A percentile compares a stretch with the other conserved stretches of the same genome.
These are phyloP conservation scores for Mobula hypostoma DNA, from an alignment of 2,113 vertebrate genomes.

Conservation along the genomic window DNA sequence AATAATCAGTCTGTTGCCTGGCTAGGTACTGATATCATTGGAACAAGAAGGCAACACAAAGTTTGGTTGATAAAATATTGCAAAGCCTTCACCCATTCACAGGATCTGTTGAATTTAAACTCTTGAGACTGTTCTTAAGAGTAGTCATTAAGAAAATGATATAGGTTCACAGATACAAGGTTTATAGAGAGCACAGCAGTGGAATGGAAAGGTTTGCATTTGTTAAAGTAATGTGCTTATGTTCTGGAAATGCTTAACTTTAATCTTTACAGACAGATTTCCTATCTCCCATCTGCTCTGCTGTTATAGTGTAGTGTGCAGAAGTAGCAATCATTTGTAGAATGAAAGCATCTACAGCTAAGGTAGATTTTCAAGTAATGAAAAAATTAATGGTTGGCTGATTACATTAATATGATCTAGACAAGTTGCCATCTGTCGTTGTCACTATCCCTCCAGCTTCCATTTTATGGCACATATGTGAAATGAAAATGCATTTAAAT, in stretches of 20 bases:
- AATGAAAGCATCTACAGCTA: background rate
- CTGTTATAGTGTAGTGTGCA: background rate
- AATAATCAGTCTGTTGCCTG: too few relatives aligned
- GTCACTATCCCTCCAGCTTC: background rate
- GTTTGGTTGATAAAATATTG: too few relatives aligned
- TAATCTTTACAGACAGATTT: constrained; percentile 17
- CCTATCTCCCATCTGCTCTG: background rate
- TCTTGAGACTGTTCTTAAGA: background rate
- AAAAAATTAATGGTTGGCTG: constrained; percentile 17
- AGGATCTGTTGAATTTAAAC: too few relatives aligned
- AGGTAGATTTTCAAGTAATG: constrained; percentile 23
- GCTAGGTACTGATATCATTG: too few relatives aligned
- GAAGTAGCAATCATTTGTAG: constrained; percentile 2
- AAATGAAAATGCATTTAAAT: background rate
- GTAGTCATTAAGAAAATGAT: background rate
- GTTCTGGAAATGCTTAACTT: constrained; percentile 10
- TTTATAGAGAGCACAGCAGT: background rate
- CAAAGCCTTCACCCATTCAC: too few relatives aligned
- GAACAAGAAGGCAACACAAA: too few relatives aligned
- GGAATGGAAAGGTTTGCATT: constrained; percentile 10
- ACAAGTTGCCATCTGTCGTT: constrained; percentile 16
- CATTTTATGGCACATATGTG: background rate
- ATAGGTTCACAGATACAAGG: background rate
- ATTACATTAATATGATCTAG: background rate
- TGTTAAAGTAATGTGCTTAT: background rate